These are phyloP conservation scores for Lepidocyrtinus sp. DNA, from an alignment of 2,888 invertebrate species.

Conservation along the genomic window DNA sequence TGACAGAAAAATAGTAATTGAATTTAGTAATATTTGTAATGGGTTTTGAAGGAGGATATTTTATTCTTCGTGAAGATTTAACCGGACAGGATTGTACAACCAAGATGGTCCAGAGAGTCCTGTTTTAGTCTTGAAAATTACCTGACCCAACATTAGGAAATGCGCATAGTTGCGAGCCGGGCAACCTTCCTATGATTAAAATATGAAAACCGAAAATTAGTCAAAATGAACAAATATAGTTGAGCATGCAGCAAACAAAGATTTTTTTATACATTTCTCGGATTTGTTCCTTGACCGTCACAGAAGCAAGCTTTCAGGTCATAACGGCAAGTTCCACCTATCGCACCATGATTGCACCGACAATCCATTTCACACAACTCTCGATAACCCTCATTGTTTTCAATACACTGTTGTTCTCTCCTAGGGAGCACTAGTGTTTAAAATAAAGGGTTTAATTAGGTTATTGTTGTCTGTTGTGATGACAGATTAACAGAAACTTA, in stretches of 20 bases:
- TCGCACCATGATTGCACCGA: slow-evolving; percentile 31
- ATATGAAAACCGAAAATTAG: background rate
- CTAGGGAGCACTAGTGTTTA: slow-evolving; percentile 3
- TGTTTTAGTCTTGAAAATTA: slow-evolving; percentile 17
- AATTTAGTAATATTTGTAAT: no score
- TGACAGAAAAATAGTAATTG: no score
- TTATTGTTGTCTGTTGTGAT: no score
- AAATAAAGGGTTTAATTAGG: no score
- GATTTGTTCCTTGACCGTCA: slow-evolving; percentile 28
- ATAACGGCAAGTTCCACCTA: slow-evolving; percentile 19
- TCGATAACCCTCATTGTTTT: background rate
- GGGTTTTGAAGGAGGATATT: no score
- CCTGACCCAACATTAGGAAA: background rate
- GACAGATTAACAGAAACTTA: slow-evolving; percentile 26
- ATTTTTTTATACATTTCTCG: slow-evolving; percentile 30
- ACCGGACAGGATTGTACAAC: slow-evolving; percentile 21
- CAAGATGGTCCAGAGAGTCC: slow-evolving; percentile 21
- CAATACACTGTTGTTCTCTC: slow-evolving; percentile 28
- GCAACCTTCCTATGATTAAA: slow-evolving; percentile 25
- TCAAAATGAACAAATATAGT: slow-evolving; percentile 12
- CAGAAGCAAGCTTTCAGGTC: slow-evolving; percentile 27
- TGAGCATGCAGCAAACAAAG: background rate
- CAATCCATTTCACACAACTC: slow-evolving; percentile 35
- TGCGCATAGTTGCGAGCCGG: slow-evolving; percentile 32
- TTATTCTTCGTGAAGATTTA: no score